Conservation (phyloP, 2,113 vertebrate species). For the Poeciliopsis turrubarensis region DNA sequence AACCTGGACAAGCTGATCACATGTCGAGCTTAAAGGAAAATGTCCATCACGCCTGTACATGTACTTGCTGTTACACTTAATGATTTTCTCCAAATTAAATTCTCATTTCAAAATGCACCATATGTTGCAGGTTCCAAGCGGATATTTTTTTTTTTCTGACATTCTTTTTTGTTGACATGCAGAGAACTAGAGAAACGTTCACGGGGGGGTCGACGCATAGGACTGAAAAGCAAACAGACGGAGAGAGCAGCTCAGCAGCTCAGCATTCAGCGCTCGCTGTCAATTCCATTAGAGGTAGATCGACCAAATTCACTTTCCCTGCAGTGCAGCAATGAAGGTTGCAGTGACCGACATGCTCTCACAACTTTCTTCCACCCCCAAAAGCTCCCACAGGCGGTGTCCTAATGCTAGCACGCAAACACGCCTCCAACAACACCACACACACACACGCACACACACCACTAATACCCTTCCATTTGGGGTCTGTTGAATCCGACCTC, state of each 20-base stretch:
- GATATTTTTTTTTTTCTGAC: too few relatives aligned
- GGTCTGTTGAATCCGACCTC: slow-evolving; percentile 33
- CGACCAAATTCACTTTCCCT: slow-evolving; percentile 36
- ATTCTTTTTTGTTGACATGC: too few relatives aligned
- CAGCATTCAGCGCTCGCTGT: slow-evolving; percentile 29
- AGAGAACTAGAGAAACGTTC: background rate
- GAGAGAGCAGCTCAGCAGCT: slow-evolving; percentile 13
- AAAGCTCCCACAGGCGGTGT: slow-evolving; percentile 46
- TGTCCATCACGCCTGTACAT: too few relatives aligned
- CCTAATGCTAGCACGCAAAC: slow-evolving; percentile 11
- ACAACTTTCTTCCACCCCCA: slow-evolving; percentile 19
- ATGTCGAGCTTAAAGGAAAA: too few relatives aligned
- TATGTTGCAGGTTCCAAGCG: too few relatives aligned
- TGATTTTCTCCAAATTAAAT: too few relatives aligned
- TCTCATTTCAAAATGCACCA: too few relatives aligned
- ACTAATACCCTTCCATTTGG: slow-evolving; percentile 1
- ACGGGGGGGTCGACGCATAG: background rate
- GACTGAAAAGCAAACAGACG: slow-evolving; percentile 5
- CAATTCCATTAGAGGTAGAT: slow-evolving; percentile 36
- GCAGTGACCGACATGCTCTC: slow-evolving; percentile 58
- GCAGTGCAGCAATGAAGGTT: slow-evolving; percentile 41
- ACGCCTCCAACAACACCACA: background rate
- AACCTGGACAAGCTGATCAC: too few relatives aligned
- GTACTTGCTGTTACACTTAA: too few relatives aligned
- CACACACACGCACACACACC: too few relatives aligned